Percentiles rank a stretch among this genome's conserved stretches.
phyloP scores from a whole-genome alignment of 2,797 vertebrate genomes.

The Distichodus sexfasciatus region DNA sequence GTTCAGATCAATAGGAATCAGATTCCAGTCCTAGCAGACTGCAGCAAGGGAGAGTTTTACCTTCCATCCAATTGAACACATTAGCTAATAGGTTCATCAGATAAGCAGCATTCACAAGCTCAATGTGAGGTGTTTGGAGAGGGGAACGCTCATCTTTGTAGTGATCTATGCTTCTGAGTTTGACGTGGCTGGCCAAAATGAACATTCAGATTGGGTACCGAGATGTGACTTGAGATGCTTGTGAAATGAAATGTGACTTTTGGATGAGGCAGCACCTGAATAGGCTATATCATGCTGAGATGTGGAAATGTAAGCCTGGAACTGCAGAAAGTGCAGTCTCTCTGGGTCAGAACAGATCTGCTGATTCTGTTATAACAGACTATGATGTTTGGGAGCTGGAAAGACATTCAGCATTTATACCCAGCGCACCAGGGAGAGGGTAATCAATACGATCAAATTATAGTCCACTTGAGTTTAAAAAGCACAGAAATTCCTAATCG shows the following conservation, averaged over 20 bases:
- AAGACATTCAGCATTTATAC: slow-evolving; percentile 47
- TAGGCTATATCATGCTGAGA: slow-evolving; percentile 12
- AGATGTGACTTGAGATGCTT: slow-evolving; percentile 8
- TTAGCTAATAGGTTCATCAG: too few species aligned
- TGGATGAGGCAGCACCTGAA: slow-evolving; percentile 25
- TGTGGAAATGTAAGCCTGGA: slow-evolving; percentile 37
- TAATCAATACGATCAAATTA: slow-evolving; percentile 41
- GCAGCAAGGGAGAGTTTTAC: too few species aligned
- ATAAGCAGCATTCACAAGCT: too few species aligned
- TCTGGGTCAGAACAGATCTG: slow-evolving; percentile 40
- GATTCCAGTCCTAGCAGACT: too few species aligned
- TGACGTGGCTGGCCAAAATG: too few species aligned
- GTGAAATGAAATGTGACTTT: slow-evolving; percentile 28
- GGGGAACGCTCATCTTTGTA: too few species aligned
- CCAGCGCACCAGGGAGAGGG: slow-evolving; percentile 26
- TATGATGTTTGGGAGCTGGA: slow-evolving; percentile 45
- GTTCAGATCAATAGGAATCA: too few species aligned
- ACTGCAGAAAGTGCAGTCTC: slow-evolving; percentile 29
- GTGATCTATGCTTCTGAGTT: too few species aligned
- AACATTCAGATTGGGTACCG: neutral
- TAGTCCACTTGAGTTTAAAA: slow-evolving; percentile 3
- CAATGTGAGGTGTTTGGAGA: too few species aligned
- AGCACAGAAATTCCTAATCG: slow-evolving; percentile 19
- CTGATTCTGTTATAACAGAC: slow-evolving; percentile 42
- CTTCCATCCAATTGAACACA: too few species aligned